Percentiles rank a stretch among this genome's conserved stretches.
These are phyloP conservation scores for Myotis myotis DNA, from an alignment of 2,797 vertebrate genomes.

Conservation along the genomic window DNA sequence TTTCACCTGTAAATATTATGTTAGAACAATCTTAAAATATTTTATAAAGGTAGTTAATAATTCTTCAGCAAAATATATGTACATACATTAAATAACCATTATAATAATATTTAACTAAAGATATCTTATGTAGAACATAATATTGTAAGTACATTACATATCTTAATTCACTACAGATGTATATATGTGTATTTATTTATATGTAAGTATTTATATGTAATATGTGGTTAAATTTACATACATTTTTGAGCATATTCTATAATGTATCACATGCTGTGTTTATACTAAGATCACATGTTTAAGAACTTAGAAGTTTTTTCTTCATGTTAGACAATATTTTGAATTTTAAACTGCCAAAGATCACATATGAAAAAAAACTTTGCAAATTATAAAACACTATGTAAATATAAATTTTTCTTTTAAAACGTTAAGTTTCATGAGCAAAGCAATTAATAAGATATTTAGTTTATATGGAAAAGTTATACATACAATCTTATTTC, in stretches of 20 bases:
- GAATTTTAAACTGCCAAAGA: constrained; percentile 46
- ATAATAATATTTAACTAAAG: background rate
- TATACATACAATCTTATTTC: background rate
- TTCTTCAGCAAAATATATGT: constrained; percentile 36
- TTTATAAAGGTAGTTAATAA: constrained; percentile 29
- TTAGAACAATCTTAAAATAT: constrained; percentile 37
- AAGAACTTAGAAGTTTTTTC: constrained; percentile 28
- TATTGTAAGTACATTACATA: background rate
- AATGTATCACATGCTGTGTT: constrained; percentile 9
- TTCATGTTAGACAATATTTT: background rate
- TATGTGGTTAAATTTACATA: constrained; percentile 14
- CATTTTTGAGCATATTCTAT: background rate
- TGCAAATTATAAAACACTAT: constrained; percentile 8
- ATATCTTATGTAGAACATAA: background rate
- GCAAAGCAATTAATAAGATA: constrained; percentile 70
- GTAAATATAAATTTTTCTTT: constrained; percentile 8
- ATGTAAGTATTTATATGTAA: constrained; percentile 1
- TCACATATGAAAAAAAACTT: background rate
- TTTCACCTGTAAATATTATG: constrained; percentile 7
- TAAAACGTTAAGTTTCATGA: constrained; percentile 27
- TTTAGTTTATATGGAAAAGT: constrained; percentile 15
- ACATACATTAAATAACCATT: background rate
- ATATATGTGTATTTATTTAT: background rate
- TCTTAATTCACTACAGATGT: background rate
- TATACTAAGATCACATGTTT: constrained; percentile 25